Base-by-base conservation (phyloP, 2,113 vertebrate species). In the Podocnemis expansa region DNA sequence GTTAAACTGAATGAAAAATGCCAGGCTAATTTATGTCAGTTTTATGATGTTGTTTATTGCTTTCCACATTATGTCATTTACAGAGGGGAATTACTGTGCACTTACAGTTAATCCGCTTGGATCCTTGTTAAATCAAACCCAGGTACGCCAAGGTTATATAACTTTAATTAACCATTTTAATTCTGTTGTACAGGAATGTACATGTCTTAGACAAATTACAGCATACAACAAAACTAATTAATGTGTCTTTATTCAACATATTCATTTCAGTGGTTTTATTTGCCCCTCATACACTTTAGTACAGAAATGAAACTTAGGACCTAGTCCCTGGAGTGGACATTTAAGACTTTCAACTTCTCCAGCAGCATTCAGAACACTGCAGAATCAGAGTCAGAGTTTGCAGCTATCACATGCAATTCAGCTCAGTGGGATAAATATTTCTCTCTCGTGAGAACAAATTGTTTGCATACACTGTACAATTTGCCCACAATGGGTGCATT, bases 11-110 rank as follows among this genome's bases (percentile, higher is more conserved):
- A 96, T 89, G 91, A 94, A 97, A 97, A 98, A 70, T 96, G 93
- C 96, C 2, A 85, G 89, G 73, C 47, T 3, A 38, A 93, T 92
- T 5, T 27, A 95, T 96, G 96, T 97, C 97, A 97, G 93, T 87
- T 96, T 97, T 96, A 94, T 94, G 83, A 97, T 91, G 87, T 91
- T 89, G 93, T 94, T 95, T 98, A 96, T 97, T 96, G 91, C 88
- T 51, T 86, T 93, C 86, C 91, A 4, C 92, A 93, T 96, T 96
- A 90, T 90, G 73, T 22, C 94, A 96, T 73, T 96, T 89, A 88
- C 91, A 87, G 76, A 19, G 45, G 96, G 96, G 95, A 94, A 96
- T 97, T 98, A 94, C 86, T 95, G 22, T n/a, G 82, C 85, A 93
- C 12, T 94, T 96, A 89, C 3, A 91, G 70, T 63, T 96, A 97